Conservation (phyloP, 2,113 vertebrate genomes). For the Cathartes aura region DNA sequence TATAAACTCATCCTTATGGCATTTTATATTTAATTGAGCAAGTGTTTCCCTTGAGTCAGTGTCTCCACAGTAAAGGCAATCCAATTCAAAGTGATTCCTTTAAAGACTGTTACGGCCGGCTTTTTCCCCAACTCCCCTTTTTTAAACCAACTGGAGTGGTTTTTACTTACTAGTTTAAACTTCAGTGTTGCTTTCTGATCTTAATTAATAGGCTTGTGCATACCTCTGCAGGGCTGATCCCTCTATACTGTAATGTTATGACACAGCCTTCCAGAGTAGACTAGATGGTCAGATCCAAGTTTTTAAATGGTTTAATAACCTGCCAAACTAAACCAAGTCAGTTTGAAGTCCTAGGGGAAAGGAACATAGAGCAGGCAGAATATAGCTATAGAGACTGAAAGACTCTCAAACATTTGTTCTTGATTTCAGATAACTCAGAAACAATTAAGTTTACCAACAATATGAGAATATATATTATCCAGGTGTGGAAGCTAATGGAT, state of each 20-base stretch:
- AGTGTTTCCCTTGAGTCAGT: fast-evolving
- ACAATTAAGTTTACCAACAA: background rate
- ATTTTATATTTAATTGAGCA: background rate
- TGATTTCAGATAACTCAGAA: background rate
- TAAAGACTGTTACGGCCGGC: background rate
- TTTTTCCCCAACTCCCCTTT: too few relatives aligned
- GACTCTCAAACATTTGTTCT: fast-evolving
- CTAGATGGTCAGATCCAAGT: background rate
- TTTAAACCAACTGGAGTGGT: background rate
- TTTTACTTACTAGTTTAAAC: background rate
- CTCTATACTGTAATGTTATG: fast-evolving
- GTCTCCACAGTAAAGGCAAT: background rate
- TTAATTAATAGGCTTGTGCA: too few relatives aligned
- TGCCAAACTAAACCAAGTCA: background rate
- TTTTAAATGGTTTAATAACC: background rate
- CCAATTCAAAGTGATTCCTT: fast-evolving
- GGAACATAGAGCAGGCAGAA: background rate
- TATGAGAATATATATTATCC: fast-evolving
- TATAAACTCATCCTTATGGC: background rate
- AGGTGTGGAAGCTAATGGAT: background rate
- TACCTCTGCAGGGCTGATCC: background rate
- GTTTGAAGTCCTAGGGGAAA: background rate
- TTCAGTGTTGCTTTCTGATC: background rate
- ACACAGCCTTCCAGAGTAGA: background rate
- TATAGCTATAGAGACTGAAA: too few relatives aligned